Evolutionary conservation across 2,113 vertebrate genomes (phyloP), one percentile per base, ranked within the genome.

Genomic region (Lagenorhynchus albirostris): DNA sequence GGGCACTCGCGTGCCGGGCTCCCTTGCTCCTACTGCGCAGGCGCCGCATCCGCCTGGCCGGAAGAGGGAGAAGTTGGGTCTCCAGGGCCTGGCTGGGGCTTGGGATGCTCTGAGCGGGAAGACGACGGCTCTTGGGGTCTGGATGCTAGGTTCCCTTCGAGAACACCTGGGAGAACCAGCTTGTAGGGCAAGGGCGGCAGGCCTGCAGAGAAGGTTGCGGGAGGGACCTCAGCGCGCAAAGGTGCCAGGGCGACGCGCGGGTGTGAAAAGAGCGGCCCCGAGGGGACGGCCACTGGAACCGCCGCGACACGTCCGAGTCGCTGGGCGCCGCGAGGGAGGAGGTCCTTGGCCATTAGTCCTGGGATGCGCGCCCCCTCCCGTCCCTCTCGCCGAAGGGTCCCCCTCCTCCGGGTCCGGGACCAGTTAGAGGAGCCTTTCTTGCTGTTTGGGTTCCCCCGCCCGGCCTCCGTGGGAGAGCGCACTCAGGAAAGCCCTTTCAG

Each of bases 401-500:
- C 98, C 97, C 97, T 97, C 84, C 97, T 98, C 85, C 87, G 97
- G 95, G 97, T 97, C 97, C 95, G 97, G 98, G 97, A 97, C 98
- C 83, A 95, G 97, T 98, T 96, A 94, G 97, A 97, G 95, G 97
- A 97, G 96, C 95, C 85, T 98, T 97, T 97, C 97, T 98, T 95
- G 98, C 97, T 97, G 98, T 97, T 98, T 97, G 85, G 96, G 3
- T 98, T 96, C 98, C 97, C 97, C 97, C 97, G 95, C 36, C 89
- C 41, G 36, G 94, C 92, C 92, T 76, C 65, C 97, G 96, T 87
- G 95, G 97, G 97, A 89, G 87, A 97, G 96, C 87, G 93, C 89
- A 96, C 97, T 98, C 98, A 95, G 98, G 96, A 98, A 98, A 97
- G 97, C 91, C 97, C 84, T 98, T 98, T 98, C 95, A 98, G 96